phyloP scores from a whole-genome alignment of 1,140 invertebrate species.

The Magallana angulata region DNA sequence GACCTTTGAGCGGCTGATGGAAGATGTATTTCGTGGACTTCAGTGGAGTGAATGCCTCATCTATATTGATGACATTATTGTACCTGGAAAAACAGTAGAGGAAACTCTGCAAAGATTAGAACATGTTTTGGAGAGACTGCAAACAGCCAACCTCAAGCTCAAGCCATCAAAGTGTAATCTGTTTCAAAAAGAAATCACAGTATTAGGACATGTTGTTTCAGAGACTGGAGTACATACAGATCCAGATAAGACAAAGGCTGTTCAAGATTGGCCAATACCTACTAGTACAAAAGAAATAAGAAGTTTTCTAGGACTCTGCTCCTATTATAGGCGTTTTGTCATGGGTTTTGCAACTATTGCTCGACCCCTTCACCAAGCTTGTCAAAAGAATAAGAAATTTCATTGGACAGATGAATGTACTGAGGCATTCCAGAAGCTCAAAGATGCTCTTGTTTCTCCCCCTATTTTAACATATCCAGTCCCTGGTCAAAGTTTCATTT shows the following conservation, averaged over 20 bases:
- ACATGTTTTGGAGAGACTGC: background rate
- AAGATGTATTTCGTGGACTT: background rate
- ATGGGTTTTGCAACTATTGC: slow-evolving; percentile 36
- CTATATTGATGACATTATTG: slow-evolving; percentile 40
- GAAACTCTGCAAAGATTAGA: slow-evolving; percentile 2
- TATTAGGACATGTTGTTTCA: slow-evolving; percentile 49
- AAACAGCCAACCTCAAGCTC: slow-evolving; percentile 22
- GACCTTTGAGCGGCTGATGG: slow-evolving; percentile 34
- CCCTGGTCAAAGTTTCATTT: slow-evolving; percentile 56
- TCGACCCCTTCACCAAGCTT: too few species aligned
- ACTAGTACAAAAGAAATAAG: slow-evolving; percentile 74
- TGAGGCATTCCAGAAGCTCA: slow-evolving; percentile 60
- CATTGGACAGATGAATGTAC: slow-evolving; percentile 57
- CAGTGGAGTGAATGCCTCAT: slow-evolving; percentile 19
- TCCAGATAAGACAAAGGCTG: slow-evolving; percentile 13
- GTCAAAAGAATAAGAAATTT: slow-evolving; percentile 14
- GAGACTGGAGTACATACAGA: slow-evolving; percentile 37
- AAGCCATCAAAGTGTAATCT: slow-evolving; percentile 36
- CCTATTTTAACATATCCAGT: slow-evolving; percentile 61
- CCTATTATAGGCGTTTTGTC: slow-evolving; percentile 70
- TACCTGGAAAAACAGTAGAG: slow-evolving; percentile 14
- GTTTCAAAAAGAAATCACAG: slow-evolving; percentile 32
- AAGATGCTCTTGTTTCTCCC: slow-evolving; percentile 47
- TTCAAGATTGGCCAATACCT: slow-evolving; percentile 48
- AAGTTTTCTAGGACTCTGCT: slow-evolving; percentile 79